Evolutionary conservation across 2,797 vertebrate species (phyloP).

Genomic region (Mormyrus hasselquistii): DNA sequence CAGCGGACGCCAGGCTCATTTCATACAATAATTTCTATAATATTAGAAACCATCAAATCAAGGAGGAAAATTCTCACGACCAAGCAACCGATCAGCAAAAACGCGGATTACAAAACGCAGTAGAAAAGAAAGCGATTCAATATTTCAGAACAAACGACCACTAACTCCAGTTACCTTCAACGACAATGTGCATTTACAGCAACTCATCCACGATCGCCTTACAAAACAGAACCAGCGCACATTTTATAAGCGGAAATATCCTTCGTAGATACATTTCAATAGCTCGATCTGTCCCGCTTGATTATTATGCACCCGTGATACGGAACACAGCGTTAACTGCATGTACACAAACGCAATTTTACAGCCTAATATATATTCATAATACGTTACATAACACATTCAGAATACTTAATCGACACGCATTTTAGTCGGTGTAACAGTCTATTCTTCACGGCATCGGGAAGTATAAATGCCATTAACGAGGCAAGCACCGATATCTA

Average conservation of each 20-base stretch:
- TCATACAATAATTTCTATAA: background rate
- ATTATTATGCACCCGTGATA: background rate
- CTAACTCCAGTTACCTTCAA: slow-evolving; percentile 18
- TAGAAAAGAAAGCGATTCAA: background rate
- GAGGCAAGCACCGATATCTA: background rate
- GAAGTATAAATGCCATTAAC: background rate
- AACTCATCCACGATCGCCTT: background rate
- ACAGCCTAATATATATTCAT: background rate
- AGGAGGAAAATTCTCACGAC: background rate
- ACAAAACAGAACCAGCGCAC: background rate
- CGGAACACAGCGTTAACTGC: background rate
- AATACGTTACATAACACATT: background rate
- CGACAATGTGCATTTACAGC: slow-evolving; percentile 19
- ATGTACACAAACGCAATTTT: background rate
- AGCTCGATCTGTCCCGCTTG: background rate
- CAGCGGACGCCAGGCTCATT: background rate
- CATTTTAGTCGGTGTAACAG: background rate
- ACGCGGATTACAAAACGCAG: background rate
- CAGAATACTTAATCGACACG: background rate
- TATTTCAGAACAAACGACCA: background rate
- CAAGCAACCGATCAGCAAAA: background rate
- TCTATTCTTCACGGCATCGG: background rate
- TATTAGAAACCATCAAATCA: background rate
- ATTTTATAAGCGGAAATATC: background rate
- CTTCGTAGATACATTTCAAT: background rate